Conservation (phyloP, 2,888 invertebrate genomes). For the Tenthredo livida region DNA sequence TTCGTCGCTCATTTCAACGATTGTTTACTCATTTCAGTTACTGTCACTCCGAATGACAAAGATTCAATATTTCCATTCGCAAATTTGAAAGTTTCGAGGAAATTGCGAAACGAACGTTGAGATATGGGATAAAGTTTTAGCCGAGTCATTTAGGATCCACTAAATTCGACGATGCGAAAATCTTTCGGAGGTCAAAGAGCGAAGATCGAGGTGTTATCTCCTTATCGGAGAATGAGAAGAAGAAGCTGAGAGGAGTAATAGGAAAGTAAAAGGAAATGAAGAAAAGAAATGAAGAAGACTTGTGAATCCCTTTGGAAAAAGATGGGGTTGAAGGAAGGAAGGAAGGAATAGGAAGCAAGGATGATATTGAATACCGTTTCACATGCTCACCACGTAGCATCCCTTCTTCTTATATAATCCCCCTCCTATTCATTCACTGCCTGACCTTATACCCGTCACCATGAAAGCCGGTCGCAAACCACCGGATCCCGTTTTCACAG, state of each 20-base stretch:
- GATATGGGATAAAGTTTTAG: background rate
- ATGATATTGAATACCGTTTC: constrained; percentile 76
- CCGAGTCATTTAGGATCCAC: background rate
- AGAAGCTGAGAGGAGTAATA: background rate
- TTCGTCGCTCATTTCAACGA: background rate
- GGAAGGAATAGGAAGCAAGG: constrained; percentile 54
- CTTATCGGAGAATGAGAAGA: background rate
- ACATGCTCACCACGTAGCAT: constrained; percentile 73
- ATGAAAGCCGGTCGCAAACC: constrained; percentile 32
- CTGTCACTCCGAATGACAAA: background rate
- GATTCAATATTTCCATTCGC: background rate
- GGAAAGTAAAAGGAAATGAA: constrained; percentile 7
- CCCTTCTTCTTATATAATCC: constrained; percentile 48
- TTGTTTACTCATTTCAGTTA: background rate
- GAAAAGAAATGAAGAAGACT: constrained; percentile 11
- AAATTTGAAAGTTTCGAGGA: background rate
- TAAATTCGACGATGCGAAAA: background rate
- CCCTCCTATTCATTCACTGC: constrained; percentile 46
- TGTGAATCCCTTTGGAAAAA: constrained; percentile 42
- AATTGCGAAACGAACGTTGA: background rate
- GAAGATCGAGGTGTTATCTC: background rate
- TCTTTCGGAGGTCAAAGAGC: background rate
- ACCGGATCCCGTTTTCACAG: constrained; percentile 21
- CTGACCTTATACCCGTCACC: constrained; percentile 45
- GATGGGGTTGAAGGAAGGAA: constrained; percentile 54